Conservation (phyloP, 2,113 vertebrate species). For the Shinisaurus crocodilurus region DNA sequence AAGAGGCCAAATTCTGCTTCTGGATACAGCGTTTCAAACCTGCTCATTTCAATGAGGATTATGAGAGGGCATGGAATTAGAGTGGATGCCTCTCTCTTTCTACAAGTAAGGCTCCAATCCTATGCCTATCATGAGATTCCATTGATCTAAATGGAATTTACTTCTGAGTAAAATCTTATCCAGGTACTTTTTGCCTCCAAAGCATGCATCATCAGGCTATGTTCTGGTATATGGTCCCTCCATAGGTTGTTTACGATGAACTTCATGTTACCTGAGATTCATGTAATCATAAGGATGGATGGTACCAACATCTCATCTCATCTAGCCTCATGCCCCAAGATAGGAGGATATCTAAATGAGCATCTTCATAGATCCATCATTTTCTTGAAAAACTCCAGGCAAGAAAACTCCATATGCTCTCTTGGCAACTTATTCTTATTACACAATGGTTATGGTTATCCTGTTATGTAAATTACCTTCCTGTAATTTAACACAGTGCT, state of each 20-base stretch:
- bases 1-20: conserved; percentile 13
- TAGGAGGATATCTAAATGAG: background rate
- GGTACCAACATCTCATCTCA: background rate
- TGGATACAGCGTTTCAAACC: background rate
- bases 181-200: background rate
- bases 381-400: background rate
- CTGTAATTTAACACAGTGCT: background rate
- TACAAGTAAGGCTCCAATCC: background rate
- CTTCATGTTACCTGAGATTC: background rate
- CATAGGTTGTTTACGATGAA: background rate
- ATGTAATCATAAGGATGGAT: background rate
- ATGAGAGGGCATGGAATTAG: accelerated
- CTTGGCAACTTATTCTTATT: background rate
- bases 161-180: background rate
- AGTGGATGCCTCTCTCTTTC: background rate
- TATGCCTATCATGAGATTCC: background rate
- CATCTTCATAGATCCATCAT: background rate
- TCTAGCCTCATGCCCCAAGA: background rate
- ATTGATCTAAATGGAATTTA: background rate
- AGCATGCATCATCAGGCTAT: background rate
- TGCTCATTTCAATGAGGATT: conserved; percentile 6
- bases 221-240: background rate
- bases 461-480: background rate
- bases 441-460: background rate
- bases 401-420: background rate